Conservation (phyloP, 2,113 vertebrate species). For the Heliornis fulica region DNA sequence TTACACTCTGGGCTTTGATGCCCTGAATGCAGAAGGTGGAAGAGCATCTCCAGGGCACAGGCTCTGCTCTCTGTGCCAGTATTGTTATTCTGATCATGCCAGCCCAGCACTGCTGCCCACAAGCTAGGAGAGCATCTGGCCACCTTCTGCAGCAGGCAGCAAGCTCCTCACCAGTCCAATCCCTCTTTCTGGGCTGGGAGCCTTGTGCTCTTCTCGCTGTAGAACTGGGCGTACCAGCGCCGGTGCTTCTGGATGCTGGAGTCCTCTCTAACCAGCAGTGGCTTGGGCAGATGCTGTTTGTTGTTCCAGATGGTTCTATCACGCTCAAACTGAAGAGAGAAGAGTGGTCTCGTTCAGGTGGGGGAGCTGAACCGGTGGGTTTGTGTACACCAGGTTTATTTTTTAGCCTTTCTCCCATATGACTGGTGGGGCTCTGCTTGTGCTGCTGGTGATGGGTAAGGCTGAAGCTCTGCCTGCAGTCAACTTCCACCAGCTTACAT, state of each 20-base stretch:
- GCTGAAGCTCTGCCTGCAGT: neutral
- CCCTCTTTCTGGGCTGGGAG: slow-evolving; percentile 53
- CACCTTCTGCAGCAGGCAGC: neutral
- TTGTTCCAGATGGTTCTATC: slow-evolving; percentile 89
- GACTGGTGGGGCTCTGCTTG: fast-evolving
- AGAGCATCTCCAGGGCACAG: neutral
- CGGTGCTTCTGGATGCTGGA: slow-evolving; percentile 78
- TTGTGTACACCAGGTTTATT: neutral
- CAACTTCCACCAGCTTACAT: too few species aligned
- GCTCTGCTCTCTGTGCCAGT: neutral
- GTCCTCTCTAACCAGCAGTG: slow-evolving; percentile 82
- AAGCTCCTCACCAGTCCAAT: slow-evolving; percentile 74
- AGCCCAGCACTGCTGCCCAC: neutral
- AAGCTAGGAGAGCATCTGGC: neutral
- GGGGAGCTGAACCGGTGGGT: neutral
- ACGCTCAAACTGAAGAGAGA: slow-evolving; percentile 77
- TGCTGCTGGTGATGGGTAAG: neutral
- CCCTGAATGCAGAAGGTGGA: too few species aligned
- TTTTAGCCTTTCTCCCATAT: neutral
- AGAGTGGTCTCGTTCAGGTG: neutral
- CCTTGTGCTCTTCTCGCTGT: slow-evolving; percentile 76
- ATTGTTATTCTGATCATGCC: too few species aligned
- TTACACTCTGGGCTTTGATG: neutral
- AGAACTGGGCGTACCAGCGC: slow-evolving; percentile 85
- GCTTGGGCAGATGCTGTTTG: slow-evolving; percentile 80